Conservation (phyloP, 2,113 vertebrate genomes). For the Lynx canadensis region DNA sequence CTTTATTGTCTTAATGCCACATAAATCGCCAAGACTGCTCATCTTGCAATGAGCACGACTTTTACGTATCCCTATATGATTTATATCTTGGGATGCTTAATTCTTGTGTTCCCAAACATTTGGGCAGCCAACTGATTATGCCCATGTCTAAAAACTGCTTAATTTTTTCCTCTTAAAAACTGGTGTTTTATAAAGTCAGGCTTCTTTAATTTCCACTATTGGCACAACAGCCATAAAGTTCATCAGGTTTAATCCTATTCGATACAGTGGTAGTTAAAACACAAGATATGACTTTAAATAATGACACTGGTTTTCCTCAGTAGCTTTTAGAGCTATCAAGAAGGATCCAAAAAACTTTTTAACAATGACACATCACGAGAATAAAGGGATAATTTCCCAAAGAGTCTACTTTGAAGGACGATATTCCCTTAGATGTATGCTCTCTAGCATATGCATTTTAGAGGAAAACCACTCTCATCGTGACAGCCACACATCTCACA, state of each 20-base stretch:
- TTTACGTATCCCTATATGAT: not conserved
- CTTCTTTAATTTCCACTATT: slow-evolving; percentile 57
- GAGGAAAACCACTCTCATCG: slow-evolving; percentile 50
- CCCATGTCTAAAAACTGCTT: not conserved
- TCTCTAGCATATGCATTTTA: not conserved
- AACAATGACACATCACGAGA: not conserved
- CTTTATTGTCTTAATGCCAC: not conserved
- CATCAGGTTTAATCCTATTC: not conserved
- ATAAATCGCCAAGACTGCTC: not conserved
- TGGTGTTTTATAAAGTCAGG: slow-evolving; percentile 48
- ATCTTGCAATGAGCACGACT: not conserved
- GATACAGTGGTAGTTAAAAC: slow-evolving; percentile 21
- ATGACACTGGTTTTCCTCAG: slow-evolving; percentile 54
- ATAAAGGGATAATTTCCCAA: slow-evolving; percentile 21
- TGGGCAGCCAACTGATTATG: slow-evolving; percentile 18
- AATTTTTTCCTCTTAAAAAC: slow-evolving; percentile 39
- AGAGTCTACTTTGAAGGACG: not conserved
- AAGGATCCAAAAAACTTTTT: slow-evolving; percentile 8
- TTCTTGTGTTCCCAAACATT: not conserved
- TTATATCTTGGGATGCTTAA: not conserved
- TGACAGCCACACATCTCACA: slow-evolving; percentile 27
- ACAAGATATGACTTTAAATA: slow-evolving; percentile 14
- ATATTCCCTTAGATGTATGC: not conserved
- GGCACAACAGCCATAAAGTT: slow-evolving; percentile 34
- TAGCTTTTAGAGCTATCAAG: not conserved